Evolutionary conservation across 53 echinoderm and acorn worm genomes (phyloP).

Genomic region (Mesocentrotus franciscanus): DNA sequence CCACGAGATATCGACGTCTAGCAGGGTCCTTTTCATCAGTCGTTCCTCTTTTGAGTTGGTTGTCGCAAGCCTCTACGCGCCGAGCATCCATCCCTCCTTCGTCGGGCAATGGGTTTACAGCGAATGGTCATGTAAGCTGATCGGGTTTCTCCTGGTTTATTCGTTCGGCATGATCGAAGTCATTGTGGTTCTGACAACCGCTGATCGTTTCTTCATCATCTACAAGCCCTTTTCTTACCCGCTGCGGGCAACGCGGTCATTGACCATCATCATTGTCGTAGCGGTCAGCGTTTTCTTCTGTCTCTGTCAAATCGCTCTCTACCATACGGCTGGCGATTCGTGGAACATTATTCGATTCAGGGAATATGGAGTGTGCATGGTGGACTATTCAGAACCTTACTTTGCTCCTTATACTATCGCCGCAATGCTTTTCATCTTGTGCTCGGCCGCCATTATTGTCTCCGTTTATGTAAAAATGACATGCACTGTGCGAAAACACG

Average conservation of each 20-base stretch:
- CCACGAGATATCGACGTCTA: constrained; percentile 16
- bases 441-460: background rate
- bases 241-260: background rate
- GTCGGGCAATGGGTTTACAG: background rate
- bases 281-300: background rate
- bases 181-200: constrained; percentile 1
- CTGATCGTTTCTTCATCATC: constrained; percentile 46
- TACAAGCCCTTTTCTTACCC: constrained; percentile 32
- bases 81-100: background rate
- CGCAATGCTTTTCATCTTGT: constrained; percentile 22
- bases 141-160: constrained; percentile 9
- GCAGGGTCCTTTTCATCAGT: constrained; percentile 13
- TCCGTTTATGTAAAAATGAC: background rate
- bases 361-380: constrained; percentile 55
- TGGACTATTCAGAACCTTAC: constrained; percentile 51
- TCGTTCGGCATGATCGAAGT: background rate
- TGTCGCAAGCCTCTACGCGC: background rate
- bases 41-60: constrained; percentile 10
- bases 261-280: background rate
- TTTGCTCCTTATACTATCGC: constrained; percentile 46
- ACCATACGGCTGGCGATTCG: constrained; percentile 5
- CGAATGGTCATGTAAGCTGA: background rate
- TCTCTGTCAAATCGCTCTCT: background rate
- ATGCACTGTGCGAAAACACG: constrained; percentile 16
- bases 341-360: constrained; percentile 24